phyloP scores from a whole-genome alignment of 2,888 invertebrate species.

The Chalcis sispes region DNA sequence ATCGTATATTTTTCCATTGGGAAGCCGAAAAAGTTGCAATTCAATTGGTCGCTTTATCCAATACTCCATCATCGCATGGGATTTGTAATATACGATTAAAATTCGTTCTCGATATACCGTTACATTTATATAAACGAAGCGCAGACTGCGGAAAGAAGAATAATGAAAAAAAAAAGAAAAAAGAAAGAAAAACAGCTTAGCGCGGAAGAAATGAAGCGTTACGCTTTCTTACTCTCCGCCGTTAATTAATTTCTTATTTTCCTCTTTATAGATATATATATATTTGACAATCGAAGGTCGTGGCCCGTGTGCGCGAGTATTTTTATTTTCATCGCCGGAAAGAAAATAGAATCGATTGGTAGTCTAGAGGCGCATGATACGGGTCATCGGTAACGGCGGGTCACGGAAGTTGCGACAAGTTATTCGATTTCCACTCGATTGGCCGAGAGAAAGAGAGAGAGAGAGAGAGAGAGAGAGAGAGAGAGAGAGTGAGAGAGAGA shows the following conservation, averaged over 20 bases:
- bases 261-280: background rate
- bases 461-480: background rate
- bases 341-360: slow-evolving; percentile 44
- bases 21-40: slow-evolving; percentile 14
- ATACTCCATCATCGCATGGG: background rate
- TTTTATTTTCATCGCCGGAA: slow-evolving; percentile 1
- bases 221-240: no score
- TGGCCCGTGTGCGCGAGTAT: background rate
- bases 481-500: background rate
- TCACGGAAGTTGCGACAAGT: slow-evolving; percentile 51
- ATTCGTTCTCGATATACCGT: background rate
- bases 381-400: slow-evolving; percentile 49
- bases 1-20: background rate
- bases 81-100: background rate
- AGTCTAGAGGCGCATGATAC: slow-evolving; percentile 39
- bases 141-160: background rate
- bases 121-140: slow-evolving; percentile 26
- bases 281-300: no score
- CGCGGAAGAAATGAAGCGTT: no score
- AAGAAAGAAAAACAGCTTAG: no score
- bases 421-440: slow-evolving; percentile 54
- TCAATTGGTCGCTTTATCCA: slow-evolving; percentile 22
- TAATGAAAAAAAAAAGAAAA: no score
- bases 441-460: background rate
- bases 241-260: background rate